Evolutionary conservation across 1,140 invertebrate species (phyloP).

Genomic region (Liolophura sinensis): DNA sequence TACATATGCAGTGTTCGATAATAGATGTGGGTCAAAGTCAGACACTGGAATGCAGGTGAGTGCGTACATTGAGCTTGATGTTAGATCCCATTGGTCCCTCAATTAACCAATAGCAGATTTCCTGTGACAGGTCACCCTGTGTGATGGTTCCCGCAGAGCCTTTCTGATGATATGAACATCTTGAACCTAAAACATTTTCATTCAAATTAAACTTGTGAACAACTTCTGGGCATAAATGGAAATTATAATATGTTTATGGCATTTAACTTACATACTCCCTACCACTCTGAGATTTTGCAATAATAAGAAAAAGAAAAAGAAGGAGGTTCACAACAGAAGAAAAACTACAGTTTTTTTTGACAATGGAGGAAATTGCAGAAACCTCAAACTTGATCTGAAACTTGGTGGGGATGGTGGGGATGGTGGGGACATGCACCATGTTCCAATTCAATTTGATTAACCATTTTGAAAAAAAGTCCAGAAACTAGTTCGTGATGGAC

Average conservation of each 20-base stretch:
- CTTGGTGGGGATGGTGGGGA: too few species aligned
- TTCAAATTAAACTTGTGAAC: background rate
- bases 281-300: too few species aligned
- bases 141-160: slow-evolving; percentile 87
- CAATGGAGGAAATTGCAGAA: too few species aligned
- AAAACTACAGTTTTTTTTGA: background rate
- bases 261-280: background rate
- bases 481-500: too few species aligned
- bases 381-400: too few species aligned
- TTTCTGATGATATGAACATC: slow-evolving; percentile 62
- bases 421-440: too few species aligned
- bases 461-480: too few species aligned
- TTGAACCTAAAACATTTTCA: slow-evolving; percentile 10
- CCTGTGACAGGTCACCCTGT: slow-evolving; percentile 90
- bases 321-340: too few species aligned
- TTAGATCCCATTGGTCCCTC: slow-evolving; percentile 95
- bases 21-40: background rate
- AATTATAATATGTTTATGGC: slow-evolving; percentile 6
- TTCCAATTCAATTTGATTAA: too few species aligned
- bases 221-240: background rate
- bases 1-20: background rate
- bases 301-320: background rate
- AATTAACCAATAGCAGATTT: slow-evolving; percentile 95
- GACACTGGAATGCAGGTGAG: background rate
- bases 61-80: slow-evolving; percentile 76